Conservation (phyloP, 2,113 vertebrate genomes). For the Anoplopoma fimbria region DNA sequence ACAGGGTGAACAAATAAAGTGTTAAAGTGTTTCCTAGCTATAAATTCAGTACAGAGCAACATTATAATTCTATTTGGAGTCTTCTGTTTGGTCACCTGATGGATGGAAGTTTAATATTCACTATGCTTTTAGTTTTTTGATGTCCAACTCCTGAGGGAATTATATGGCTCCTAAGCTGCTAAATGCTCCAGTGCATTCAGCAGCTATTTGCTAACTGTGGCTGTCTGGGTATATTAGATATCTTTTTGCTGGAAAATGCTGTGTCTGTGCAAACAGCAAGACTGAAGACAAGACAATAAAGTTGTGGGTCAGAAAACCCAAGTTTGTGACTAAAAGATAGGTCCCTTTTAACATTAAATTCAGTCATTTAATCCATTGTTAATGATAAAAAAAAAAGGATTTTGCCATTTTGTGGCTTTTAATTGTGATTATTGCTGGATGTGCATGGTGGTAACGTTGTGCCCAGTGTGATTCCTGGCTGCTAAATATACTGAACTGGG, state of each 20-base stretch:
- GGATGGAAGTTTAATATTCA: not conserved
- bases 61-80: not conserved
- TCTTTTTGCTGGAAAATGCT: not conserved
- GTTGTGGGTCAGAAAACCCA: not conserved
- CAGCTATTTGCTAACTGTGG: not conserved
- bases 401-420: not conserved
- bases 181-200: not conserved
- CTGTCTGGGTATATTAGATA: not conserved
- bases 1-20: not conserved
- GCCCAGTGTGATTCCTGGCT: slow-evolving; percentile 2
- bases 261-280: not conserved
- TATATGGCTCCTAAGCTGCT: not conserved
- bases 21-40: not conserved
- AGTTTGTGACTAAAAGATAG: not conserved
- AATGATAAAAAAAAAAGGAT: not conserved
- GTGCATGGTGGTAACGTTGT: not conserved
- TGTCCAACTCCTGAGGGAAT: not conserved
- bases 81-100: not conserved
- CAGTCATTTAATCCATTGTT: not conserved
- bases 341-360: not conserved
- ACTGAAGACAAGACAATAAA: not conserved
- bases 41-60: not conserved
- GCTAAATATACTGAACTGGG: slow-evolving; percentile 14
- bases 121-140: not conserved
- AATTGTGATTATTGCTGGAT: not conserved